These are phyloP conservation scores for Silurus glanis DNA, from an alignment of 2,113 vertebrate genomes.

Conservation along the genomic window DNA sequence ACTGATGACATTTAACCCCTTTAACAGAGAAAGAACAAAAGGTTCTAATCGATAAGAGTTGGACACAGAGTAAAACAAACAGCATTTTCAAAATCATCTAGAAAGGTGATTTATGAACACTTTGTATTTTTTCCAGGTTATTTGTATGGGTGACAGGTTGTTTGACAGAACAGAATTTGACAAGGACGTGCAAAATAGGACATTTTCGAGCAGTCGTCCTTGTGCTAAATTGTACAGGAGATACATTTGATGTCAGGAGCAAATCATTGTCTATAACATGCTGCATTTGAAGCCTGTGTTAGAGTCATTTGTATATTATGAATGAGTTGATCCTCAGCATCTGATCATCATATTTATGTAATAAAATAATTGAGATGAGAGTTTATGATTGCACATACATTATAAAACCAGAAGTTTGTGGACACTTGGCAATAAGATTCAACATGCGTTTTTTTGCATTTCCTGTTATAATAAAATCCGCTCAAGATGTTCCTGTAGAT, in stretches of 20 bases:
- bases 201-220: background rate
- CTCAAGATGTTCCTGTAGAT: too few species aligned
- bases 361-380: too few species aligned
- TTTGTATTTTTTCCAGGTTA: background rate
- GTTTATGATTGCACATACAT: background rate
- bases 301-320: background rate
- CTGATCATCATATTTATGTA: background rate
- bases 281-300: background rate
- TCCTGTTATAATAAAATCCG: too few species aligned
- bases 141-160: background rate
- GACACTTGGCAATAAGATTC: background rate
- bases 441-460: background rate
- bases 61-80: background rate
- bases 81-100: background rate
- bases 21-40: constrained; percentile 37
- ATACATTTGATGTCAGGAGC: background rate
- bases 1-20: constrained; percentile 34
- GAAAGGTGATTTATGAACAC: too few species aligned
- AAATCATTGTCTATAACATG: background rate
- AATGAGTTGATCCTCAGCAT: background rate
- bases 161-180: background rate
- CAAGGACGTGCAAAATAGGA: background rate
- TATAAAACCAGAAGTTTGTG: background rate
- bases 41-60: constrained; percentile 37
- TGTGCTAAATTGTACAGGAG: background rate